Conservation (phyloP, 2,797 vertebrate species). For the Rhinichthys osculus region DNA sequence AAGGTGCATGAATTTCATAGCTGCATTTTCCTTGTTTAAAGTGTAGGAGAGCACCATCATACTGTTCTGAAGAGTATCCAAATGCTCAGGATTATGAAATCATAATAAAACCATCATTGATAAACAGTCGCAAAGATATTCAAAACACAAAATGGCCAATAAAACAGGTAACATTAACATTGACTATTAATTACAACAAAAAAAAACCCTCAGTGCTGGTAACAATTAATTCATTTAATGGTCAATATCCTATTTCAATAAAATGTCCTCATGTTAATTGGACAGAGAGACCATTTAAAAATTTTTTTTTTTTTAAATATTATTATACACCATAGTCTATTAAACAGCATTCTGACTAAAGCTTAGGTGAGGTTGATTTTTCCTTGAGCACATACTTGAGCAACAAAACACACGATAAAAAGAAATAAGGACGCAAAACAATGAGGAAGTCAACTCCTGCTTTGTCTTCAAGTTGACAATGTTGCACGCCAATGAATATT, state of each 20-base stretch:
- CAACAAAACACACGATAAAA: conserved; percentile 49
- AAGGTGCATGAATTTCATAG: conserved; percentile 73
- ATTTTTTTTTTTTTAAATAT: conserved; percentile 41
- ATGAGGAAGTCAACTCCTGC: conserved; percentile 21
- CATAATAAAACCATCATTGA: conserved; percentile 71
- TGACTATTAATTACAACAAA: conserved; percentile 64
- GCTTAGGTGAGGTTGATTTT: conserved; percentile 73
- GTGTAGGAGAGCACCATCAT: conserved; percentile 83
- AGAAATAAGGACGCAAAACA: conserved; percentile 29
- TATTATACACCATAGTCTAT: conserved; percentile 63
- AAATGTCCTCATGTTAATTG: conserved; percentile 58
- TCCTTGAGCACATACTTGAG: conserved; percentile 52
- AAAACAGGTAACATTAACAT: conserved; percentile 69
- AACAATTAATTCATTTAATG: conserved; percentile 68
- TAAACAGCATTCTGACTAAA: conserved; percentile 73
- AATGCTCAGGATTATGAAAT: conserved; percentile 74
- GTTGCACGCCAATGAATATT: conserved; percentile 19
- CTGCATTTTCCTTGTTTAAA: conserved; percentile 83
- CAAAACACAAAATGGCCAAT: conserved; percentile 75
- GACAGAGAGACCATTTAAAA: conserved; percentile 60
- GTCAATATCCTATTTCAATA: conserved; percentile 65
- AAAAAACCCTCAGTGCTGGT: conserved; percentile 82
- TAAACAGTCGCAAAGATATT: conserved; percentile 72
- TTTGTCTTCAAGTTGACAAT: conserved; percentile 21
- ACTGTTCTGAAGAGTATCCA: conserved; percentile 75